Evolutionary conservation across 2,797 vertebrate genomes (phyloP).

Genomic region (Salmo trutta): DNA sequence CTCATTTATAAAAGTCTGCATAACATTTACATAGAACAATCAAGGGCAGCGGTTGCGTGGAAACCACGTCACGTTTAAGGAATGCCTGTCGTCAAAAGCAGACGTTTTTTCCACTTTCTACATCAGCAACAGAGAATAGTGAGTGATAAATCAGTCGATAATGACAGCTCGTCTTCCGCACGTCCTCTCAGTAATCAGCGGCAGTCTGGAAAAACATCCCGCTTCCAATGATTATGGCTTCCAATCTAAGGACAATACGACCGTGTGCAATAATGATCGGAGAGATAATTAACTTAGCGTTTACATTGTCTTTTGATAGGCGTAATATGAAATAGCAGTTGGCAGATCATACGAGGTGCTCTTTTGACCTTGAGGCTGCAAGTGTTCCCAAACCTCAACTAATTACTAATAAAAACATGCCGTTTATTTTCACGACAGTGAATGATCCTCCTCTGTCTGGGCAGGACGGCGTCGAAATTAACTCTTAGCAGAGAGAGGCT

Average conservation of each 20-base stretch:
- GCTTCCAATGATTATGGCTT: slow-evolving; percentile 12
- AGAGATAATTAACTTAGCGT: slow-evolving; percentile 13
- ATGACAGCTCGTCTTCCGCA: slow-evolving; percentile 24
- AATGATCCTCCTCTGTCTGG: slow-evolving; percentile 40
- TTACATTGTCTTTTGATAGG: slow-evolving; percentile 6
- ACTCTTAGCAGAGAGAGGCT: background rate
- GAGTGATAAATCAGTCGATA: slow-evolving; percentile 19
- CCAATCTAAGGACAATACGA: background rate
- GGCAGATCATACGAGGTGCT: background rate
- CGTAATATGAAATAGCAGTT: background rate
- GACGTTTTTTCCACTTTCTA: slow-evolving; percentile 11
- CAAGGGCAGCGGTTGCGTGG: background rate
- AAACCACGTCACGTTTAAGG: background rate
- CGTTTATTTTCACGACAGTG: slow-evolving; percentile 50
- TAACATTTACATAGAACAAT: slow-evolving; percentile 9
- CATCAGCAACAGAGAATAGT: slow-evolving; percentile 18
- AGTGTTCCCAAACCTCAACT: slow-evolving; percentile 25
- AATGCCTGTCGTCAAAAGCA: slow-evolving; percentile 6
- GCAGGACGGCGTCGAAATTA: slow-evolving; percentile 30
- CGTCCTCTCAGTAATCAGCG: slow-evolving; percentile 10
- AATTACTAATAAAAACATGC: slow-evolving; percentile 59
- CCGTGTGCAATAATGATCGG: background rate
- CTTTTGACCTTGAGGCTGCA: slow-evolving; percentile 29
- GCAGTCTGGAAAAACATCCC: background rate
- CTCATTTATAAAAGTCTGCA: slow-evolving; percentile 18